Evolutionary conservation across 2,888 invertebrate species (phyloP), one percentile per base, ranked within the genome.

Genomic region (Lasius platythorax): DNA sequence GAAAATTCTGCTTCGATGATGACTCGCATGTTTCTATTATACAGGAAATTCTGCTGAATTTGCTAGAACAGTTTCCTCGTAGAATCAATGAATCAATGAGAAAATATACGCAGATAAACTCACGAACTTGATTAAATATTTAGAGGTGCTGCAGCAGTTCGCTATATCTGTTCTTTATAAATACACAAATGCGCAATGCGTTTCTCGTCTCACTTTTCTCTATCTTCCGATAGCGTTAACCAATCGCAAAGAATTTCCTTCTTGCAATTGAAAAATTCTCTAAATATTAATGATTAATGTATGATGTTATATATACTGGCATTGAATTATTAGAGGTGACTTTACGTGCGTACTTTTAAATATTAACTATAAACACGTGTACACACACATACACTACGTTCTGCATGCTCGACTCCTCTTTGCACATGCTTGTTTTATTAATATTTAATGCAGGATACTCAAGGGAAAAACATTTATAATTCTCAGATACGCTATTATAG

Each of bases 101-200:
- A 12, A 66, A 68, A 40, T 23, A 68, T 78, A 67, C 40, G 30
- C 40, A 33, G 28, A 8, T 56, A 43, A 43, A 78, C 40, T 67
- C 30, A 56, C 56, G 23, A 68, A 78, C 56, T 15, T 46, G 67
- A 78, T 58, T 40, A 78, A 78, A 78, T 56, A 78, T 78, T 78
- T 78, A 67, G 53, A 56, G n/a, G 30, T 33, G 15, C 67, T 50
- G 53, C n/a, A 11, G 53, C 37, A 68, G 56, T 78, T 58, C 30
- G 15, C 30, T 53, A 37, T 23, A 78, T 56, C 53, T 78, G 30
- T 78, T 67, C 67, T 40, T 30, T 67, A 43, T 68, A 78, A 68
- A 68, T n/a, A 43, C 40, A 30, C 53, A 33, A 40, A 78, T 66
- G 66, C 18, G 50, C 50, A 23, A 50, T 8, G n/a, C 28, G 43